Evolutionary conservation across 2,113 vertebrate genomes (phyloP).

Genomic region (Macquaria australasica): DNA sequence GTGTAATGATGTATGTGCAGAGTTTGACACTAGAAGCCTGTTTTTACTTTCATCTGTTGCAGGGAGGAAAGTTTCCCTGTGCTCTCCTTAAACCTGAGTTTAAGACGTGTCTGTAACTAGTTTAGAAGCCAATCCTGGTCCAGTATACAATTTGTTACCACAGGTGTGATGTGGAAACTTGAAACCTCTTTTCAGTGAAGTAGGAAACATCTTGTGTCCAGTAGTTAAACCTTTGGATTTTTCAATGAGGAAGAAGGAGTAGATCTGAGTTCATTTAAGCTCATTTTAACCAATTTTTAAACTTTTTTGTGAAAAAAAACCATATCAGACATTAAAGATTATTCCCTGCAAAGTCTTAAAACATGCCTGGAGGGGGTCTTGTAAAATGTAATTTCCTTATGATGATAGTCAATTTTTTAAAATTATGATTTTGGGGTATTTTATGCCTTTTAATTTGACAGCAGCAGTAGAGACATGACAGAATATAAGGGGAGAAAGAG

Average conservation of each 20-base stretch:
- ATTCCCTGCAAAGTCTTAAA: neutral
- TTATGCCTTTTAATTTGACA: constrained; percentile 14
- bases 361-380: neutral
- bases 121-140: neutral
- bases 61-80: neutral
- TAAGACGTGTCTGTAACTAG: neutral
- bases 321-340: neutral
- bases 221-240: neutral
- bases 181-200: neutral
- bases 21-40: too few relatives aligned
- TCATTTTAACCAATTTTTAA: neutral
- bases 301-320: neutral
- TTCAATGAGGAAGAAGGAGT: neutral
- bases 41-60: neutral
- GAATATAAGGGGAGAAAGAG: neutral
- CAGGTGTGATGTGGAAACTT: neutral
- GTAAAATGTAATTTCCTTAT: neutral
- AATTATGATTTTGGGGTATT: neutral
- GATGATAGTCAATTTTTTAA: neutral
- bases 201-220: neutral
- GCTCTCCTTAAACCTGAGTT: neutral
- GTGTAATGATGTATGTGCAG: neutral
- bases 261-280: neutral
- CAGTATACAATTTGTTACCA: too few relatives aligned
- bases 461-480: neutral